Base-by-base conservation (phyloP, 2,888 invertebrate genomes). In the Teleiodes luculella region DNA sequence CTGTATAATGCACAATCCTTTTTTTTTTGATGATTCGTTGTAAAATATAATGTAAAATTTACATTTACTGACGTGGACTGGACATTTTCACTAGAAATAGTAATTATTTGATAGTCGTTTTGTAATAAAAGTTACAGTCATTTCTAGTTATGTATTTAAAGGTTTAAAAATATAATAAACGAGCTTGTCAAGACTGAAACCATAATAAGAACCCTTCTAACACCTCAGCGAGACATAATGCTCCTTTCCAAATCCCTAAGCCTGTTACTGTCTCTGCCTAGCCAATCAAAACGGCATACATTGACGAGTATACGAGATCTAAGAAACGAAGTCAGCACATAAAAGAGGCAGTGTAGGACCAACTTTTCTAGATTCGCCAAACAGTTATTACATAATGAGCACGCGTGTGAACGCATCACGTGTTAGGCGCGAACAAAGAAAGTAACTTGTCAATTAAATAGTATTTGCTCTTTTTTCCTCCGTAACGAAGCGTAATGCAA, bases 401-500 rank as follows among this genome's bases (percentile, higher is more conserved):
- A 57, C 57, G 53, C 81, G 80, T 86, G 87, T 76, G 86, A 87
- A 83, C 65, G 52, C 41, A 66, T 65, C 85, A 84, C 81, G 80
- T 84, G 87, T 72, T 72, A 72, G 66, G 68, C 74, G 70, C 72
- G 80, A 81, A 86, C 88, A 86, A 86, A 86, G 87, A 86, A 84
- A 83, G 83, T 69, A 72, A 79, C 74, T 76, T 79, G 84, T 86
- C 88, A 86, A 87, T 88, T 86, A 87, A 84, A 86, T 74, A 72
- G 53, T 77, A 77, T 82, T 84, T 80, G 78, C 79, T 78, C 68
- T 83, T 85, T 84, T 86, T 86, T 80, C 79, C 75, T 70, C 79
- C 73, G 86, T 89, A 86, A 88, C 88, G 85, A 88, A 88, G 79
- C 85, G 83, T 89, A 88, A 88, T 89, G 84, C 86, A 88, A 89